These are phyloP conservation scores for Orbicella faveolata DNA, from an alignment of 64 coral and sea anemone genomes.

Conservation along the genomic window DNA sequence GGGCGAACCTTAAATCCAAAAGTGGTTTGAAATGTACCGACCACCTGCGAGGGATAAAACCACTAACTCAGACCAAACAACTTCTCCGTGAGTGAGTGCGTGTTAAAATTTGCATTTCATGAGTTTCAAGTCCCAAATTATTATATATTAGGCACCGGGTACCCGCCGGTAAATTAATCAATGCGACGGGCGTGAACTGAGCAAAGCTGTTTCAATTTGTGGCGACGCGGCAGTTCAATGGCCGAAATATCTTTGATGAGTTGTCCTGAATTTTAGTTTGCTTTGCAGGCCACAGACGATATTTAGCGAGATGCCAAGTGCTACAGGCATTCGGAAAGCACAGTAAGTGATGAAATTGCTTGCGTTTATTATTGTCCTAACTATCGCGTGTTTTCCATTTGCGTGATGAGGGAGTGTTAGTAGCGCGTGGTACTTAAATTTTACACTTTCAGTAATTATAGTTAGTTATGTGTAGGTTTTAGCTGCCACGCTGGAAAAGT, in stretches of 20 bases:
- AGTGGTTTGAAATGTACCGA: background rate
- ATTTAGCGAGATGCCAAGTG: slow-evolving; percentile 13
- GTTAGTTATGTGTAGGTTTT: background rate
- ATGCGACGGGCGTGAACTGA: background rate
- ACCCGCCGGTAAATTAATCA: background rate
- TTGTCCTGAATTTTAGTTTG: background rate
- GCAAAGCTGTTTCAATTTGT: background rate
- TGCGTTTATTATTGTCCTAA: background rate
- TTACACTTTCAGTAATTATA: background rate
- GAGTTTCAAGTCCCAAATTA: background rate
- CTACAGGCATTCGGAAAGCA: background rate
- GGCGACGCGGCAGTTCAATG: background rate
- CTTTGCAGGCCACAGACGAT: background rate
- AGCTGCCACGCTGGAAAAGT: no score
- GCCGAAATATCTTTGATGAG: background rate
- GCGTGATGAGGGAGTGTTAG: background rate
- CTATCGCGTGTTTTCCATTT: background rate
- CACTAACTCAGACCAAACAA: slow-evolving; percentile 6
- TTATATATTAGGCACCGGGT: background rate
- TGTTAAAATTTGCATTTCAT: slow-evolving; percentile 32
- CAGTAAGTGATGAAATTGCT: background rate
- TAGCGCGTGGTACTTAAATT: background rate
- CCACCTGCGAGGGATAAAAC: background rate
- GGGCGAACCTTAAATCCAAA: background rate
- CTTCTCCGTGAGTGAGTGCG: background rate